phyloP scores from a whole-genome alignment of 92 coral and sea anemone genomes.

The Pocillopora meandrina region DNA sequence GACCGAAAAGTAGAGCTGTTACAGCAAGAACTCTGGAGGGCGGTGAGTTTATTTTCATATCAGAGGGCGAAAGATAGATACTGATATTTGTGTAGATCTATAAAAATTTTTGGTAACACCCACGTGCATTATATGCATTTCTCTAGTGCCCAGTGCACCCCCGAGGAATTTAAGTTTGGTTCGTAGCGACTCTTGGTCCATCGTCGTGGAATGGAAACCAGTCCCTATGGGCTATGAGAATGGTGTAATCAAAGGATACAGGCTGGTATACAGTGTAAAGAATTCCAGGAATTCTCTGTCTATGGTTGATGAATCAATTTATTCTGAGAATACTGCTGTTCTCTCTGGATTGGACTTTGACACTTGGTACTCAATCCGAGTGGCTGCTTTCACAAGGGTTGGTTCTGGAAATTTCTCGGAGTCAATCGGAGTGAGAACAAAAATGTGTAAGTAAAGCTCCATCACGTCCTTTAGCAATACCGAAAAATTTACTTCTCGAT shows the following conservation, averaged over 20 bases:
- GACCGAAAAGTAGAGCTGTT: slow-evolving; percentile 18
- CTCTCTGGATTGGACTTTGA: neutral
- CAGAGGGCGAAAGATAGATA: no score
- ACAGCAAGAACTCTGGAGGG: slow-evolving; percentile 29
- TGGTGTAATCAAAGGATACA: slow-evolving; percentile 35
- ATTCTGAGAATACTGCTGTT: neutral
- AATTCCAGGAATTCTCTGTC: neutral
- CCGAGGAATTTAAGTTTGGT: slow-evolving; percentile 14
- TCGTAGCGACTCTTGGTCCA: slow-evolving; percentile 15
- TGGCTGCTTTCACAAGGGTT: slow-evolving; percentile 39
- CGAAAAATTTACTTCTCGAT: neutral
- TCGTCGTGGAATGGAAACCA: slow-evolving; percentile 44
- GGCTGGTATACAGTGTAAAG: neutral
- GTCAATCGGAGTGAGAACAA: slow-evolving; percentile 28
- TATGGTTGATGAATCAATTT: neutral
- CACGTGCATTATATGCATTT: neutral
- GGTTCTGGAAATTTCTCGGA: slow-evolving; percentile 49
- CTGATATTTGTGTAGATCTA: no score
- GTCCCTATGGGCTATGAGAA: slow-evolving; percentile 8
- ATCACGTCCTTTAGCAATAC: neutral
- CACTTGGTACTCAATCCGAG: slow-evolving; percentile 27
- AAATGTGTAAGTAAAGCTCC: slow-evolving; percentile 22
- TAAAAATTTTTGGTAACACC: no score
- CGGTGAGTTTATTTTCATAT: neutral
- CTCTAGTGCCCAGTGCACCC: slow-evolving; percentile 28